These are phyloP conservation scores for pig (Sus scrofa) DNA, from an alignment of 2,113 vertebrate species.

Conservation along the genomic window DNA sequence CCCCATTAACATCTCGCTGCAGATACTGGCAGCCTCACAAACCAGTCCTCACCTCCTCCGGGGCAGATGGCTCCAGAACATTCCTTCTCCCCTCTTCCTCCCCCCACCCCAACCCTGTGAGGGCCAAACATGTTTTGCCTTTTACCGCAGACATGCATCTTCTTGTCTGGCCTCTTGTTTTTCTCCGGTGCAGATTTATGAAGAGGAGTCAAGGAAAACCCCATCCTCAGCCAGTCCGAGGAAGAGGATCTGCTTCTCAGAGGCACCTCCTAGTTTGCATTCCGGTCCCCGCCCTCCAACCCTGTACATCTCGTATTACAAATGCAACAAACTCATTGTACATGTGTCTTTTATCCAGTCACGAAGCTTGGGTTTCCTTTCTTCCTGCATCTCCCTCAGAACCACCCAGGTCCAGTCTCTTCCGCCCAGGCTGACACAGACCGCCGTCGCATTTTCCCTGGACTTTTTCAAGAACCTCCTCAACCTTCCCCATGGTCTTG, in stretches of 20 bases:
- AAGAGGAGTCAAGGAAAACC: constrained; percentile 54
- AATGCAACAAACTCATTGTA: neutral
- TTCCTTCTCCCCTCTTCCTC: neutral
- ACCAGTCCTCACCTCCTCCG: neutral
- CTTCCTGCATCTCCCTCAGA: neutral
- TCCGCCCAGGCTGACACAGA: neutral
- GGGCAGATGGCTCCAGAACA: constrained; percentile 43
- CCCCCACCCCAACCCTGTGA: neutral
- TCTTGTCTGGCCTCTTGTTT: constrained; percentile 73
- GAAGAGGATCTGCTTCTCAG: neutral
- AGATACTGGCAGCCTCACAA: constrained; percentile 52
- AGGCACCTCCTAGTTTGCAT: neutral
- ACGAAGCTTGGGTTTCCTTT: neutral
- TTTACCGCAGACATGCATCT: constrained; percentile 59
- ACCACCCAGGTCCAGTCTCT: neutral
- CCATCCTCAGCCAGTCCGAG: neutral
- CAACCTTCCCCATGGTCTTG: neutral
- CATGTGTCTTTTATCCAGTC: neutral
- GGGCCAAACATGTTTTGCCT: constrained; percentile 66
- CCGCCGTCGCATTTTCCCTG: neutral
- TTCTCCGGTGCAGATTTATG: constrained; percentile 64
- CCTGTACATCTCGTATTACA: rapidly evolving
- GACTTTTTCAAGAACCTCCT: neutral
- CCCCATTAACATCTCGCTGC: neutral
- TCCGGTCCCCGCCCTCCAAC: neutral